These are phyloP conservation scores for Cavia aperea DNA, from an alignment of 2,113 vertebrate genomes.

Conservation along the genomic window DNA sequence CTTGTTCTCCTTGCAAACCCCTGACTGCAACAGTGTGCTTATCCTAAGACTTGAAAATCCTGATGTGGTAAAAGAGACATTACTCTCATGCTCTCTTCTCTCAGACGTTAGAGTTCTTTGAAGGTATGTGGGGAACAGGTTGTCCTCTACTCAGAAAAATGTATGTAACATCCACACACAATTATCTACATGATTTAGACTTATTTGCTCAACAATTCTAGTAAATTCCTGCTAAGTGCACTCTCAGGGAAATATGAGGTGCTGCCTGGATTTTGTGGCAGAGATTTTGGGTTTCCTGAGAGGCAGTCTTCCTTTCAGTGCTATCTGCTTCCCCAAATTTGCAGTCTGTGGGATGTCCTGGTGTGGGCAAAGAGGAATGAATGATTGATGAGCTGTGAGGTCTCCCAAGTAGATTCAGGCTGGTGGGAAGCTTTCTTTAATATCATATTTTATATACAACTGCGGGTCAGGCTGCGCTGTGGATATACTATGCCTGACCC, in stretches of 20 bases:
- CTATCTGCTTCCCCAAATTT: slow-evolving; percentile 47
- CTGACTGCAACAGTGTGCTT: neutral
- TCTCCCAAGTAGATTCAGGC: slow-evolving; percentile 37
- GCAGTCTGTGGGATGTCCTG: slow-evolving; percentile 6
- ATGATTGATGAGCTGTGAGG: slow-evolving; percentile 51
- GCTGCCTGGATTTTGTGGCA: neutral
- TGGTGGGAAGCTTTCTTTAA: slow-evolving; percentile 58
- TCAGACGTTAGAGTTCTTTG: neutral
- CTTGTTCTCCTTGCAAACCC: no score
- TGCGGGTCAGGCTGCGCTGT: slow-evolving; percentile 4
- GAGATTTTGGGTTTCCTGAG: slow-evolving; percentile 32
- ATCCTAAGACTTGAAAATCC: no score
- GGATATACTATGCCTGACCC: slow-evolving; percentile 48
- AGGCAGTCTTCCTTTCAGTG: slow-evolving; percentile 31
- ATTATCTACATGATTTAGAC: slow-evolving; percentile 29
- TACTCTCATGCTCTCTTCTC: accelerated
- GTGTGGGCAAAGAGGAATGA: slow-evolving; percentile 51
- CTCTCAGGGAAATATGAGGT: neutral
- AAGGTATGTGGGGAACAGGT: neutral
- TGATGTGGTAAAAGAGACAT: accelerated
- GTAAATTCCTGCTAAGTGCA: neutral
- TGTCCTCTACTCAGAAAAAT: neutral
- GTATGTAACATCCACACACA: accelerated
- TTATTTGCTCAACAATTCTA: neutral
- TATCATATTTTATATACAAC: slow-evolving; percentile 64